These are phyloP conservation scores for Machimus rusticus DNA, from an alignment of 2,888 invertebrate species.

Conservation along the genomic window DNA sequence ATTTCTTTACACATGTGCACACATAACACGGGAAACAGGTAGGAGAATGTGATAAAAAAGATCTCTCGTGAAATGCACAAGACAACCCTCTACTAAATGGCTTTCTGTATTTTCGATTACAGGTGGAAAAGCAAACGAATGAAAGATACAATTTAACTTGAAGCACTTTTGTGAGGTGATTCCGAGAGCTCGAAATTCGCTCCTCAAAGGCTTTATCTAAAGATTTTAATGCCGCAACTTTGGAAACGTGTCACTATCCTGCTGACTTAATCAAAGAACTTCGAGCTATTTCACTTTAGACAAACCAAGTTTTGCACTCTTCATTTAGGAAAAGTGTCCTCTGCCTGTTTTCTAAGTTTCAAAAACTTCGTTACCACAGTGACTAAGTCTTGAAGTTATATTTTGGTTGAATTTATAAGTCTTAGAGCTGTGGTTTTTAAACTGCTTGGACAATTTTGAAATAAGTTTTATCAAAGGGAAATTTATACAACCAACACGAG, in stretches of 20 bases:
- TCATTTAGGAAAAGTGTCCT: neutral
- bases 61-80: neutral
- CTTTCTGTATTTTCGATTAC: neutral
- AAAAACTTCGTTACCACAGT: neutral
- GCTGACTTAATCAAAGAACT: neutral
- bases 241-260: neutral
- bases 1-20: neutral
- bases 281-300: neutral
- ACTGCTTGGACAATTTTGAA: neutral
- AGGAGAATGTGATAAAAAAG: neutral
- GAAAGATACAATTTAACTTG: neutral
- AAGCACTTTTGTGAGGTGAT: neutral
- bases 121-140: neutral
- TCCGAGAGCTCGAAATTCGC: neutral
- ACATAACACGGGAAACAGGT: neutral
- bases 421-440: neutral
- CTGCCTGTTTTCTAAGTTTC: neutral
- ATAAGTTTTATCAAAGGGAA: neutral
- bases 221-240: neutral
- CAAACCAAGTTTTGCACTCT: neutral
- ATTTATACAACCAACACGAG: neutral
- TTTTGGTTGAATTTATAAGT: neutral
- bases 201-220: neutral
- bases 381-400: neutral
- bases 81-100: neutral